Base-by-base conservation (phyloP, 2,888 invertebrate genomes). In the Agrotis clavis region DNA sequence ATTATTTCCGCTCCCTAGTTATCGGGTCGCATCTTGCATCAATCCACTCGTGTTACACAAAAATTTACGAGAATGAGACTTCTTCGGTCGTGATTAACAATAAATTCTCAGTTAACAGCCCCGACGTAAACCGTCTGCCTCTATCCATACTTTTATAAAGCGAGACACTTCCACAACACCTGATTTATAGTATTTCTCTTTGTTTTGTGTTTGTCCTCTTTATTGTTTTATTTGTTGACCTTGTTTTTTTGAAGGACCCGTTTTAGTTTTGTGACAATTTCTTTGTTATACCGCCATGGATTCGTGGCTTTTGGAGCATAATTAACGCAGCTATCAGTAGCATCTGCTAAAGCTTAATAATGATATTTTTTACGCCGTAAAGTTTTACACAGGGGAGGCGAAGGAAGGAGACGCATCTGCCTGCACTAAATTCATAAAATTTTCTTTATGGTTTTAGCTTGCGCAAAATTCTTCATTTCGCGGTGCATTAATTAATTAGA, bases 1-100 rank as follows among this genome's bases (percentile, higher is more conserved):
- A 94, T 94, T 94, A 94, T 94, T 92, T 94, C 92, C 91, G 90
- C 90, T 90, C 90, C 87, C 82, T 87, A 89, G 90, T 93, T 94
- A 94, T 94, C 94, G 89, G 90, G 77, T 87, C 87, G 86, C 90
- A 93, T 94, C 94, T 94, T 90, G 90, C 90, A 92, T 93, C 93
- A 93, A 93, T 92, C 91, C 88, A 92, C 92, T 94, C 92, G 92
- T 92, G 92, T 95, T 94, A 94, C 93, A 93, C 89, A 90, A 90
- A 91, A 93, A 94, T 94, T 95, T 94, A 95, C 92, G 94, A 93
- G 91, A 92, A 91, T 92, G 90, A 91, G 89, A 89, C 90, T 91
- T 88, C 89, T 90, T 88, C 79, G 89, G 87, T 83, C 90, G 89
- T 93, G 93, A 93, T 92, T 92, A 93, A 93, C 92, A 90, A 94